These are phyloP conservation scores for Eutolmus rufibarbis DNA, from an alignment of 2,888 invertebrate genomes.

Conservation along the genomic window DNA sequence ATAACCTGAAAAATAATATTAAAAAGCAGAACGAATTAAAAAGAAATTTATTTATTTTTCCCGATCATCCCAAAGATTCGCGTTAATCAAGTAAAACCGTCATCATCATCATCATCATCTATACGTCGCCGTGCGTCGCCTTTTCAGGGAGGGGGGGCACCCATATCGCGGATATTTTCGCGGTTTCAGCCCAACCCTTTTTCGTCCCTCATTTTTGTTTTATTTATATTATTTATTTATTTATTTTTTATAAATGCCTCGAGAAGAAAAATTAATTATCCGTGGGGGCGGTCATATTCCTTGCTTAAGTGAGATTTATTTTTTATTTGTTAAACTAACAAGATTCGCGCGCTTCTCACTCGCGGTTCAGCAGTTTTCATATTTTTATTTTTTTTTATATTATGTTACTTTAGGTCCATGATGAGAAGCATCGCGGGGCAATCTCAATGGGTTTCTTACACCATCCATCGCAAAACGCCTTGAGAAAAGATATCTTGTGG, in stretches of 20 bases:
- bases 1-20: too few relatives aligned
- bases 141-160: neutral
- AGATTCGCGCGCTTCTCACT: neutral
- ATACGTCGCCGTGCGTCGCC: too few relatives aligned
- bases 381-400: neutral
- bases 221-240: neutral
- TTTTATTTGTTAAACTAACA: slow-evolving; percentile 28
- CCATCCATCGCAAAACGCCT: too few relatives aligned
- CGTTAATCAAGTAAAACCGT: neutral
- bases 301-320: slow-evolving; percentile 37
- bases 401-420: neutral
- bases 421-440: neutral
- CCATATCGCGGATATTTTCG: neutral
- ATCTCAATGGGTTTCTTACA: neutral
- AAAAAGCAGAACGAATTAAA: too few relatives aligned
- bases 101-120: neutral
- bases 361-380: neutral
- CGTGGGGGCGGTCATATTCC: slow-evolving; percentile 28
- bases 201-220: neutral
- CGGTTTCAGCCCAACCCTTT: neutral
- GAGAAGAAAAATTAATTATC: slow-evolving; percentile 16
- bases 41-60: neutral
- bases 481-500: neutral
- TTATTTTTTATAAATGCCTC: neutral
- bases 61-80: neutral